Evolutionary conservation across 2,113 vertebrate species (phyloP), one percentile per base, ranked within the genome.

Genomic region (Toxostoma redivivum): DNA sequence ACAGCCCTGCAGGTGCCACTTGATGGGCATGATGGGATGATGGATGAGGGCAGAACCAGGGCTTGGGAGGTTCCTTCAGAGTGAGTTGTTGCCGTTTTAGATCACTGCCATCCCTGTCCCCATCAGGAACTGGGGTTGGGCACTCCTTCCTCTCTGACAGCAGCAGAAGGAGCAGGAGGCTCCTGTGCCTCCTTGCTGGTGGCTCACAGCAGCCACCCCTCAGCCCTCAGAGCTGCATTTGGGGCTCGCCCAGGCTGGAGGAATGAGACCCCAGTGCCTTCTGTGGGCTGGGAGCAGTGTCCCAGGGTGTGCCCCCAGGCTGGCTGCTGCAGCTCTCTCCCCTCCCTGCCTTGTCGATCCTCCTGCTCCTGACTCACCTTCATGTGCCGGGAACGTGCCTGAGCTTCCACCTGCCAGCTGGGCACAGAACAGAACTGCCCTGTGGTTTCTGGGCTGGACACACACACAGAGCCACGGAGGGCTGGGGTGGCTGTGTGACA

Each of bases 391-490:
- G 28, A 67, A 13, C 1, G 38, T 47, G 88, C 60, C 62, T 37
- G 73, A 20, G 57, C 88, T 38, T 61, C 3, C 0, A 10, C 64
- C 86, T 1, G 37, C 58, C 66, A 50, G 35, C 66, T 88, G 58
- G 76, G 6, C 23, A 17, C 58, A 47, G 69, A 70, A 50, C 37
- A 70, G 15, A 78, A 38, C 42, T 18, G 10, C 31, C 19, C 65
- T 70, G 91, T 17, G 93, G n/a, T 78, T 77, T n/a, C 58, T 51
- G 31, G 40, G 50, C 69, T 65, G 30, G 81, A 30, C 77, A 7
- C 5, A 0, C 19, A 1, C 7, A 35, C 48, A 42, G n/a, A 7
- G 53, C 38, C 19, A 1, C 0, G 0, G 38, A 5, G 24, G 45
- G 28, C 44, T 44, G 70, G 38, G 9, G 5, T 11, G 61, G 31